Evolutionary conservation across 2,888 invertebrate genomes (phyloP).

Genomic region (Bombylius discolor): DNA sequence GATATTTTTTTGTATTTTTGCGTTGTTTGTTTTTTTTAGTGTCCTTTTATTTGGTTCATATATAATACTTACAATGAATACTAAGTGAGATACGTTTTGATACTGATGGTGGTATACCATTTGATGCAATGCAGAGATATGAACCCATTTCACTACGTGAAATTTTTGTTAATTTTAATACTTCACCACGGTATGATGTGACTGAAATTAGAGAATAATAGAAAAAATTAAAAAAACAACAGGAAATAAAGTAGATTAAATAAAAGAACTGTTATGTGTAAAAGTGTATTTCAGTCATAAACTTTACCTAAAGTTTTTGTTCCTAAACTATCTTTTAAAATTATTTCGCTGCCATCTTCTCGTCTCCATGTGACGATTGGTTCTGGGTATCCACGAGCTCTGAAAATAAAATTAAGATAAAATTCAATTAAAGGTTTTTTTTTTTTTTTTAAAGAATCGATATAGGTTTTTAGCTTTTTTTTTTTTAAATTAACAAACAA

Average conservation of each 20-base stretch:
- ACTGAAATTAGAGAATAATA: constrained; percentile 37
- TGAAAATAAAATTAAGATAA: constrained; percentile 13
- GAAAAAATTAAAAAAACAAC: not conserved
- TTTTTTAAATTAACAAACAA: too few species aligned
- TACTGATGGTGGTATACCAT: constrained; percentile 76
- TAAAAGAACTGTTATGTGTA: too few species aligned
- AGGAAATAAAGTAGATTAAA: not conserved
- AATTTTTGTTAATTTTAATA: constrained; percentile 63
- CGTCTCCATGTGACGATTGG: constrained; percentile 73
- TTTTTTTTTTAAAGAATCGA: too few species aligned
- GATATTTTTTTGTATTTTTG: too few species aligned
- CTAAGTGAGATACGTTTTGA: constrained; percentile 78
- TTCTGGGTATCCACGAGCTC: constrained; percentile 65
- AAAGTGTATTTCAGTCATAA: too few species aligned
- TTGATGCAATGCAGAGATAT: constrained; percentile 80
- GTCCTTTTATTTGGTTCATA: not conserved
- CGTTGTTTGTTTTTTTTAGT: too few species aligned
- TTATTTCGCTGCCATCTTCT: constrained; percentile 69
- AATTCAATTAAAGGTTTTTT: too few species aligned
- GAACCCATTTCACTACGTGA: constrained; percentile 82
- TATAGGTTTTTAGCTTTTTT: too few species aligned
- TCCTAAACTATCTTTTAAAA: constrained; percentile 56
- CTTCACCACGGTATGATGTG: constrained; percentile 58
- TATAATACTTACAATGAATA: constrained; percentile 70
- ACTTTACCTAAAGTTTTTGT: constrained; percentile 47